Conservation (phyloP, 37 sponge, comb jelly and placozoan genomes). For the Hexactinellida sp. region DNA sequence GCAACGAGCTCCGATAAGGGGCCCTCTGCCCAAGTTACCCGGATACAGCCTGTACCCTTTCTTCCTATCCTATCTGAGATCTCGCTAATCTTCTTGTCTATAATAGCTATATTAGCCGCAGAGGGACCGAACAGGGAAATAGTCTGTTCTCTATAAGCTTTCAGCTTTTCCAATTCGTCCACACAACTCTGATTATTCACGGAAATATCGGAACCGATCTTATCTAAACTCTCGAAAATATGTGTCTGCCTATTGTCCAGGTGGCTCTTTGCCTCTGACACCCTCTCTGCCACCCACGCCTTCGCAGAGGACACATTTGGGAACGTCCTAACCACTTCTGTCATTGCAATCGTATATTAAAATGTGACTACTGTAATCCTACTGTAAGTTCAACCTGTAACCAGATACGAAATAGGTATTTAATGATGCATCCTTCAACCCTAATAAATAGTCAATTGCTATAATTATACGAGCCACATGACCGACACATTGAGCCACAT, state of each 20-base stretch:
- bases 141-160: neutral
- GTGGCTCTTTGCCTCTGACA: neutral
- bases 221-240: neutral
- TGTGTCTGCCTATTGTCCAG: neutral
- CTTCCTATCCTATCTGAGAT: neutral
- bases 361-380: no score
- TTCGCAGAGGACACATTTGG: neutral
- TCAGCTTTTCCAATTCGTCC: neutral
- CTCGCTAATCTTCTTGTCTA: neutral
- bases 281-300: neutral
- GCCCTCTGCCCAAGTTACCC: neutral
- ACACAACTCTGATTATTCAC: neutral
- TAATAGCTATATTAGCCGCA: neutral
- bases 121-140: neutral
- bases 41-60: neutral
- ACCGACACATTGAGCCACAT: no score
- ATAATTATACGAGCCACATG: no score
- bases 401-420: no score
- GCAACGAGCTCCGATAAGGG: neutral
- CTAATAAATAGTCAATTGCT: no score
- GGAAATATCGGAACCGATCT: neutral
- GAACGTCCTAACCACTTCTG: neutral
- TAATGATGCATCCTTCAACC: no score
- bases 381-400: no score
- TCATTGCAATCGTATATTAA: no score